Evolutionary conservation across 2,797 vertebrate species (phyloP).

Genomic region (Hyperoplus immaculatus): DNA sequence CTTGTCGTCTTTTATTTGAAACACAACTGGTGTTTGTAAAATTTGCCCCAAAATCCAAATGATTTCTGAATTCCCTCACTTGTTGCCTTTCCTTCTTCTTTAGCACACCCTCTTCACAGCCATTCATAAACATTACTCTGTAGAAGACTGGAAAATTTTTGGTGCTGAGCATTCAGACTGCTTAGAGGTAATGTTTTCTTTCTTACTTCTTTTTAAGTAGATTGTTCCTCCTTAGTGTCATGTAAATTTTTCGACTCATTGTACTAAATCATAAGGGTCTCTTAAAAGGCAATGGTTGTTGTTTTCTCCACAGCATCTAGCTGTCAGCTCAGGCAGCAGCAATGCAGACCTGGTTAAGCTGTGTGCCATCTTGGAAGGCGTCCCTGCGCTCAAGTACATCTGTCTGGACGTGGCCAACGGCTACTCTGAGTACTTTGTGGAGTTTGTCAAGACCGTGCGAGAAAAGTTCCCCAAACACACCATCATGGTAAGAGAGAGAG

Average conservation of each 20-base stretch:
- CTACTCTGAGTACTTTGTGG: conserved; percentile 98
- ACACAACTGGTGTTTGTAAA: background rate
- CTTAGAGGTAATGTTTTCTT: conserved; percentile 89
- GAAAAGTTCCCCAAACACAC: conserved; percentile 94
- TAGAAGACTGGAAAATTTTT: conserved; percentile 97
- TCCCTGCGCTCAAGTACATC: conserved; percentile 93
- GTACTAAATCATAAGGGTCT: background rate
- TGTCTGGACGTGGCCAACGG: conserved; percentile 98
- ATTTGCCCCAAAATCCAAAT: background rate
- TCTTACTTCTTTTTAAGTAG: background rate
- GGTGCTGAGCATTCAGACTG: conserved; percentile 92
- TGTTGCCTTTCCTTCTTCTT: conserved; percentile 9
- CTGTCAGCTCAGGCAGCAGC: conserved; percentile 95
- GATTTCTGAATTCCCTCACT: background rate
- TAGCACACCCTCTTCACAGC: conserved; percentile 97
- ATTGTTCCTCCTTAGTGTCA: too few species aligned
- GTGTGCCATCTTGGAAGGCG: conserved; percentile 88
- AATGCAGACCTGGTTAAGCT: conserved; percentile 92
- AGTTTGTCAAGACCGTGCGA: conserved; percentile 95
- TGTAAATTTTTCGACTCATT: too few species aligned
- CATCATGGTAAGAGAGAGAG: conserved; percentile 91
- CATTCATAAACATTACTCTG: conserved; percentile 96
- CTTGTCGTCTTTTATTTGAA: too few species aligned
- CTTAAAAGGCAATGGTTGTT: background rate
- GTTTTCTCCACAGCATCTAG: conserved; percentile 87